phyloP scores from a whole-genome alignment of 1,140 invertebrate species.

The Amphibalanus amphitrite region DNA sequence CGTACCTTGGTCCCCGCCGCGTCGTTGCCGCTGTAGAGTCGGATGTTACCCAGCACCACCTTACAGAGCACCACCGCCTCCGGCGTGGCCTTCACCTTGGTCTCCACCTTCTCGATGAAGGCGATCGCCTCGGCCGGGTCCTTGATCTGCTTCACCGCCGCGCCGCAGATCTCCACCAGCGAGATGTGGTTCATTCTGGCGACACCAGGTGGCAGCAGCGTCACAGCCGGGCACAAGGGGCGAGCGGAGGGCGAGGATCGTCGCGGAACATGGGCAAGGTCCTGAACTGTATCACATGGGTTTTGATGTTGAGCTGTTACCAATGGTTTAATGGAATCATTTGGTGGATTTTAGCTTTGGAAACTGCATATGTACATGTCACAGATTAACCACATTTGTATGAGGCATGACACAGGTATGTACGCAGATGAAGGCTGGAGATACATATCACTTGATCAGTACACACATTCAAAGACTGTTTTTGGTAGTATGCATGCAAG shows the following conservation, averaged over 20 bases:
- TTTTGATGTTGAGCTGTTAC: too few species aligned
- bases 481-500: too few species aligned
- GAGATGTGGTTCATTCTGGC: conserved; percentile 82
- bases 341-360: too few species aligned
- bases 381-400: too few species aligned
- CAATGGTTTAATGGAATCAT: too few species aligned
- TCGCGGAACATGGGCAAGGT: neutral
- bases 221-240: neutral
- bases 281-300: conserved; percentile 7
- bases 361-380: too few species aligned
- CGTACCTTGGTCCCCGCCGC: conserved; percentile 55
- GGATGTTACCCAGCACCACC: conserved; percentile 66
- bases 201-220: conserved; percentile 17
- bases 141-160: conserved; percentile 57
- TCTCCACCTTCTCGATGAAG: conserved; percentile 69
- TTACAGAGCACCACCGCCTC: conserved; percentile 73
- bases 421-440: too few species aligned
- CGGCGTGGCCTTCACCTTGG: conserved; percentile 70
- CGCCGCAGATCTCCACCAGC: conserved; percentile 67
- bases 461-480: too few species aligned
- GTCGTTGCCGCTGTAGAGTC: conserved; percentile 62
- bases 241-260: neutral
- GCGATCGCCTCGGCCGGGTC: conserved; percentile 62
- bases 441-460: too few species aligned
- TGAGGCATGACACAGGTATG: too few species aligned